Evolutionary conservation across 1,140 invertebrate species (phyloP).

Genomic region (Diorhabda carinulata): DNA sequence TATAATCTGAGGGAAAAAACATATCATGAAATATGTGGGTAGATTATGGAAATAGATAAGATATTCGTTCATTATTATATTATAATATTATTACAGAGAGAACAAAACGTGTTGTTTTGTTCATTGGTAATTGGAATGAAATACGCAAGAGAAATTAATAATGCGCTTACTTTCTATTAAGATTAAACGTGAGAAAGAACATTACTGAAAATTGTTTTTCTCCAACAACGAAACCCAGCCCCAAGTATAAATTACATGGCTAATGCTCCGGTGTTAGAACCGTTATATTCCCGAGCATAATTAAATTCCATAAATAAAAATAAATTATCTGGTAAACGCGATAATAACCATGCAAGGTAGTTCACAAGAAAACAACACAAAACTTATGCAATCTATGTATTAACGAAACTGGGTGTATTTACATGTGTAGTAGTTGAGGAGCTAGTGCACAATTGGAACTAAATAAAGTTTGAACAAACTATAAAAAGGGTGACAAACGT

Average conservation of each 20-base stretch:
- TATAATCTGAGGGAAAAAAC: no score
- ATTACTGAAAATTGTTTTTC: background rate
- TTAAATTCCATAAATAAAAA: conserved; percentile 40
- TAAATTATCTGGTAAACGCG: conserved; percentile 34
- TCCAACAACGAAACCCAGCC: background rate
- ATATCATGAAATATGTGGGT: no score
- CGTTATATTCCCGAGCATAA: conserved; percentile 23
- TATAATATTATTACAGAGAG: no score
- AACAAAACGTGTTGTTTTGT: no score
- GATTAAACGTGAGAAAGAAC: conserved; percentile 2
- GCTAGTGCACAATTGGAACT: background rate
- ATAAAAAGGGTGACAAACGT: no score
- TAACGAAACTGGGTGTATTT: conserved; percentile 30
- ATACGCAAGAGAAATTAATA: background rate
- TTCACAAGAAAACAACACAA: conserved; percentile 27
- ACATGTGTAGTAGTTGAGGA: conserved; percentile 32
- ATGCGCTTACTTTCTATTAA: background rate
- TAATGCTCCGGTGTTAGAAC: conserved; percentile 5
- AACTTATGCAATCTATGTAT: conserved; percentile 32
- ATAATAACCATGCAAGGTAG: conserved; percentile 37
- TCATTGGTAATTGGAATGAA: no score
- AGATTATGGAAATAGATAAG: no score
- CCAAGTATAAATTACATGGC: background rate
- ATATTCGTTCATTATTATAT: no score
- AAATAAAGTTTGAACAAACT: no score